Evolutionary conservation across 2,113 vertebrate species (phyloP).

Genomic region (Danionella cerebrum): DNA sequence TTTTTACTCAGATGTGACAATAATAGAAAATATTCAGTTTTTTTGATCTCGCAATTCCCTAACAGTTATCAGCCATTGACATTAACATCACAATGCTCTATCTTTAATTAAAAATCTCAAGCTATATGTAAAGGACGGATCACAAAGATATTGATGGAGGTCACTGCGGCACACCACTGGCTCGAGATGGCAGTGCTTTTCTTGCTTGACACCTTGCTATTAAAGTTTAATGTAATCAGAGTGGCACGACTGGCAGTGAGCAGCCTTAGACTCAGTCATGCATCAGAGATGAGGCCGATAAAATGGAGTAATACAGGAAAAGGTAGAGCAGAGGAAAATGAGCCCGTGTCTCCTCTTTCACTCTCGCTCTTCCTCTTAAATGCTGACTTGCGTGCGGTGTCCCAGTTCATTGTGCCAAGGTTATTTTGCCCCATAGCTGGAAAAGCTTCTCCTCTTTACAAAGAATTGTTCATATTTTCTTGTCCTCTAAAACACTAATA

Average conservation of each 20-base stretch:
- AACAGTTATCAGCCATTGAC: too few relatives aligned
- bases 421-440: background rate
- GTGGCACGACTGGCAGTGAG: background rate
- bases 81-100: too few relatives aligned
- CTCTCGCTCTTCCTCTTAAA: background rate
- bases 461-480: too few relatives aligned
- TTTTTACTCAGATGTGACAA: too few relatives aligned
- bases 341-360: conserved; percentile 9
- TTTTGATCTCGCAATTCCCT: too few relatives aligned
- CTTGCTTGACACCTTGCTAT: background rate
- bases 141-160: too few relatives aligned
- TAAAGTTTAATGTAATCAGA: conserved; percentile 27
- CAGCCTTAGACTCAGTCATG: background rate
- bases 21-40: too few relatives aligned
- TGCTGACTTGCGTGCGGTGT: background rate
- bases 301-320: background rate
- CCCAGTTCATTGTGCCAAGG: background rate
- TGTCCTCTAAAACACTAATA: too few relatives aligned
- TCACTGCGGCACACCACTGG: too few relatives aligned
- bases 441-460: background rate
- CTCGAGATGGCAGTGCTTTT: conserved; percentile 7
- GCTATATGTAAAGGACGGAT: too few relatives aligned
- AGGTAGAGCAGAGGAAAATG: background rate
- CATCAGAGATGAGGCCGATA: background rate
- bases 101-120: too few relatives aligned